These are phyloP conservation scores for Pogonus chalceus DNA, from an alignment of 1,140 invertebrate species.

Conservation along the genomic window DNA sequence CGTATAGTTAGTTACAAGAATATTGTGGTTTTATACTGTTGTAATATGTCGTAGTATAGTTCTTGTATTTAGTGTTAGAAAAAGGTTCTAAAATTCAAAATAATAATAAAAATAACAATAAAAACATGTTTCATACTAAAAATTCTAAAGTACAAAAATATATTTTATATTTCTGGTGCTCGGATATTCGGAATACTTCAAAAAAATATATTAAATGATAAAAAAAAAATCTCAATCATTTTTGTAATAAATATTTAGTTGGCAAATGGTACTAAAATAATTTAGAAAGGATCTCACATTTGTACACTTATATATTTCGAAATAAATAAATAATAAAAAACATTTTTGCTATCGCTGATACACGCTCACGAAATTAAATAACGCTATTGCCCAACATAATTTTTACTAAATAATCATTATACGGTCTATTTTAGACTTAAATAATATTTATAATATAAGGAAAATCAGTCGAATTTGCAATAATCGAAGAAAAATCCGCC, in stretches of 20 bases:
- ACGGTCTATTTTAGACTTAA: not conserved
- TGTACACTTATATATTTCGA: no score
- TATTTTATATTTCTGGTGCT: not conserved
- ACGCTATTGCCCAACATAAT: not conserved
- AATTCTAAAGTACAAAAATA: not conserved
- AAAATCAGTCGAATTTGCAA: not conserved
- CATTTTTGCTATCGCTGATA: no score
- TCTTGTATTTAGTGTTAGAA: no score
- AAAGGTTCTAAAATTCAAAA: no score
- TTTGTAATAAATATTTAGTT: no score
- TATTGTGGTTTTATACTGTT: not conserved
- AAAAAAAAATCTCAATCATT: no score
- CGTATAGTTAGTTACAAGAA: not conserved
- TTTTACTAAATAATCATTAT: not conserved
- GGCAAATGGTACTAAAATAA: not conserved
- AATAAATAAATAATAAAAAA: no score
- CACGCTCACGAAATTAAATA: not conserved
- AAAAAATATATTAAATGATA: no score
- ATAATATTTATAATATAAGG: not conserved
- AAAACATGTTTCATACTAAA: not conserved
- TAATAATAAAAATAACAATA: not conserved
- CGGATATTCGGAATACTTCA: not conserved
- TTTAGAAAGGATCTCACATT: not conserved
- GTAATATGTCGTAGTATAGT: not conserved
- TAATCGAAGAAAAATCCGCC: not conserved